Percentiles rank a stretch among this genome's conserved stretches.
Conservation (phyloP, 2,888 invertebrate genomes). For the Euphydryas editha region DNA sequence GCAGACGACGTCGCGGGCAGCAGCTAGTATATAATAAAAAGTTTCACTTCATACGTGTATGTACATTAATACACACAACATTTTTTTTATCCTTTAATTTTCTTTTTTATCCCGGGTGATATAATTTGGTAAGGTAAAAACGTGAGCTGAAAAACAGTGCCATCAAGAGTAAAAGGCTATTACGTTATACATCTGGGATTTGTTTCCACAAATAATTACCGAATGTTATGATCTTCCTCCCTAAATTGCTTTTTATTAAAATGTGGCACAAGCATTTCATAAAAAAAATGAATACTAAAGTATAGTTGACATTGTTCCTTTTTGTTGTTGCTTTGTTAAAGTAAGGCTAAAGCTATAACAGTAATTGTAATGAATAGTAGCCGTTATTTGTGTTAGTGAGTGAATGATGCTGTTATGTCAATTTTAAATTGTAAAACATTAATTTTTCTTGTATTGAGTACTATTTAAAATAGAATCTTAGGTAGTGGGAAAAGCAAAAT, state of each 20-base stretch:
- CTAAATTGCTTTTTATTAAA: slow-evolving; percentile 14
- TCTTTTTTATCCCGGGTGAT: background rate
- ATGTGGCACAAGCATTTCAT: background rate
- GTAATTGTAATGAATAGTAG: too few species aligned
- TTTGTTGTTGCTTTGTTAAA: too few species aligned
- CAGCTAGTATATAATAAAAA: too few species aligned
- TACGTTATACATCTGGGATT: slow-evolving; percentile 7
- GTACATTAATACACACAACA: too few species aligned
- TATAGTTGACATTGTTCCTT: background rate
- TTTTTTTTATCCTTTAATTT: background rate
- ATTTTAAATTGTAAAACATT: background rate
- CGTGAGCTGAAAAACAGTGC: background rate
- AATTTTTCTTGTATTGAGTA: too few species aligned
- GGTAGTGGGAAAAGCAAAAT: too few species aligned
- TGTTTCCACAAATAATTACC: background rate
- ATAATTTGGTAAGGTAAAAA: background rate
- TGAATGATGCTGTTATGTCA: background rate
- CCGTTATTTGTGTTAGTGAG: background rate
- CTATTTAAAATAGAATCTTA: too few species aligned
- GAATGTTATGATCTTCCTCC: background rate
- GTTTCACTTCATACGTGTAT: too few species aligned
- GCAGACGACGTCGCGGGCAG: too few species aligned
- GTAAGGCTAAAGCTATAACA: too few species aligned
- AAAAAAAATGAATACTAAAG: background rate
- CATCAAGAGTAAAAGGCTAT: slow-evolving; percentile 7